Base-by-base conservation (phyloP, 2,888 invertebrate species). In the Liposcelis brunnea region DNA sequence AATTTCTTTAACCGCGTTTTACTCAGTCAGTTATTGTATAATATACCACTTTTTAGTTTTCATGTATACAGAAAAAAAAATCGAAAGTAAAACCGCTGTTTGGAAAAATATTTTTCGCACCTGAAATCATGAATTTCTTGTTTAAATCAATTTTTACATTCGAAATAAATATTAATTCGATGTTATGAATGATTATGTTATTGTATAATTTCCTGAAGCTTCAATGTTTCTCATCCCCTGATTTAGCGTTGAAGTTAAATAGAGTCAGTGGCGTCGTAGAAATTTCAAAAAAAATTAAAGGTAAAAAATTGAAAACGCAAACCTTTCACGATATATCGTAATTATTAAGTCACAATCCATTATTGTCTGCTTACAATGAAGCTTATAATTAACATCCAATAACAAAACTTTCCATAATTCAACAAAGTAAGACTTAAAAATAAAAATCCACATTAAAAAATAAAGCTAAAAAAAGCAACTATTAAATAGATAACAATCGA, bases 351-450 rank as follows among this genome's bases (percentile, higher is more conserved):
- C 8, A 31, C 21, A 31, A 48, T 16, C 12, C 15, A 14, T 45
- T 48, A 43, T 38, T 32, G 40, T 31, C 44, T 46, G 33, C 33
- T 47, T 16, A 49, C 14, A 47, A 43, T 53, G 54, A 54, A 56
- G 55, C 51, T 50, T 54, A 49, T 53, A 53, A 48, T 48, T 16
- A 46, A 49, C 16, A 49, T 21, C 49, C 14, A 34, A 8, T 11
- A 42, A 31, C 21, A 6, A 42, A 21, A 18, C 12, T 34, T 34
- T n/a, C 12, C 15, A 6, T 31, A 15, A 19, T 42, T n/a, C n/a
- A 33, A 11, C 11, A 8, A 5, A 7, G 31, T 15, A 31, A 12
- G 12, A 37, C 11, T 44, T 15, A n/a, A 18, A 40, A 5, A 15
- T 10, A 44, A 18, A 35, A 44, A 16, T 8, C 3, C 4, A 14